phyloP scores from a whole-genome alignment of 1,140 invertebrate species.

The Oncopeltus fasciatus region DNA sequence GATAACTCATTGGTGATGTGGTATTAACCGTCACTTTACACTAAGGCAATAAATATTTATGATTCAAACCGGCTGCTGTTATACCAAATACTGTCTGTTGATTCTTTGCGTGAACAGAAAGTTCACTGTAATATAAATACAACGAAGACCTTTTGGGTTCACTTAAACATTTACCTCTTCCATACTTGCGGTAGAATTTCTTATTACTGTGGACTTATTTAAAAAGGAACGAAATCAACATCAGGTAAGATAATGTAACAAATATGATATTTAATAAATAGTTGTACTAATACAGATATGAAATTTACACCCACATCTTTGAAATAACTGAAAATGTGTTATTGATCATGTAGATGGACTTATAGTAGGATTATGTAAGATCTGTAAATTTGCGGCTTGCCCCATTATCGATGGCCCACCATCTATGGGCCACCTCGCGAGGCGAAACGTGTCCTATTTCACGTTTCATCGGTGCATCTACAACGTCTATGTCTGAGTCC shows the following conservation, averaged over 20 bases:
- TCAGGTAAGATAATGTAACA: constrained; percentile 1
- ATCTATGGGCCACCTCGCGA: background rate
- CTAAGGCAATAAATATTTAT: no score
- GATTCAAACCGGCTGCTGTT: no score
- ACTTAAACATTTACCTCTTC: no score
- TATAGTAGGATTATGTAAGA: background rate
- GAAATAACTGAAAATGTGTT: background rate
- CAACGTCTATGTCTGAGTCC: background rate
- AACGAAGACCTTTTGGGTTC: no score
- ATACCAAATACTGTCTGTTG: no score
- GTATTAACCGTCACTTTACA: no score
- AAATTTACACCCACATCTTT: background rate
- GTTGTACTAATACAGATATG: background rate
- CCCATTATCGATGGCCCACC: background rate
- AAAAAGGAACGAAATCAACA: no score
- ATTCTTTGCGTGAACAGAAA: no score
- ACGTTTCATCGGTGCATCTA: background rate
- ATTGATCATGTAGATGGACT: background rate
- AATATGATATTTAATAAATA: background rate
- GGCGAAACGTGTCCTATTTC: background rate
- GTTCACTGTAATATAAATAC: no score
- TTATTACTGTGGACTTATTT: no score
- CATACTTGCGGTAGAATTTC: no score
- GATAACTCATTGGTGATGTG: no score
- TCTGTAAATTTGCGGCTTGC: background rate